phyloP scores from a whole-genome alignment of 1,140 invertebrate species.

The Saccostrea glomerata region DNA sequence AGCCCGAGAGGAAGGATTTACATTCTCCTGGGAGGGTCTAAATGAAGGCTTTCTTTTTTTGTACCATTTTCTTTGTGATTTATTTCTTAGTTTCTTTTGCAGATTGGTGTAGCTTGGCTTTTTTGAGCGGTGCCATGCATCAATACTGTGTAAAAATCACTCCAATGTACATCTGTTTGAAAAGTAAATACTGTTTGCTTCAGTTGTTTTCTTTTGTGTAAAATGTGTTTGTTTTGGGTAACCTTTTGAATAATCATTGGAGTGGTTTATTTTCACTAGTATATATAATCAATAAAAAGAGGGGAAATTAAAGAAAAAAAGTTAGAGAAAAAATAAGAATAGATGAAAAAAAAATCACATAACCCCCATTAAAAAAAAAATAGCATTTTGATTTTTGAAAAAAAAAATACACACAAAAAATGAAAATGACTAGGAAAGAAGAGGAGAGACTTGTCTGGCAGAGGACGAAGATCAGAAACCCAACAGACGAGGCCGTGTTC shows the following conservation, averaged over 20 bases:
- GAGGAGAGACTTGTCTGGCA: not conserved
- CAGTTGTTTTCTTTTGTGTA: not conserved
- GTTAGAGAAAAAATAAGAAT: not conserved
- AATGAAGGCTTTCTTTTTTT: not conserved
- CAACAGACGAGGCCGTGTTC: not conserved
- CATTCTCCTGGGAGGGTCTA: not conserved
- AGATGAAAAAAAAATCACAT: constrained; percentile 15
- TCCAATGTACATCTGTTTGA: not conserved
- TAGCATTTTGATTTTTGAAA: not conserved
- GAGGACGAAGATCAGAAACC: not conserved
- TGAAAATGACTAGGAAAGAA: not conserved
- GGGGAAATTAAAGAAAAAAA: constrained; percentile 26
- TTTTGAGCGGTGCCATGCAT: not conserved
- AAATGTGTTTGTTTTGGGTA: not conserved
- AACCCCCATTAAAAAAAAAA: not conserved
- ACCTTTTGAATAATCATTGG: constrained; percentile 9
- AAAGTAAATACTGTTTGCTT: not conserved
- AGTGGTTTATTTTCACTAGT: constrained; percentile 14
- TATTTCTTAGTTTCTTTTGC: constrained; percentile 39
- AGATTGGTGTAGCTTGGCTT: constrained; percentile 31
- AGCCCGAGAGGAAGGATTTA: not conserved
- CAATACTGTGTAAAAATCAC: constrained; percentile 35
- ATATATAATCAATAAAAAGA: not conserved
- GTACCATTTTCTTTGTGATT: constrained; percentile 15
- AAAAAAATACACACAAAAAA: constrained; percentile 16